phyloP scores from a whole-genome alignment of 30 jellyfish, hydroid and myxozoan genomes.

The Catostylus mosaicus region DNA sequence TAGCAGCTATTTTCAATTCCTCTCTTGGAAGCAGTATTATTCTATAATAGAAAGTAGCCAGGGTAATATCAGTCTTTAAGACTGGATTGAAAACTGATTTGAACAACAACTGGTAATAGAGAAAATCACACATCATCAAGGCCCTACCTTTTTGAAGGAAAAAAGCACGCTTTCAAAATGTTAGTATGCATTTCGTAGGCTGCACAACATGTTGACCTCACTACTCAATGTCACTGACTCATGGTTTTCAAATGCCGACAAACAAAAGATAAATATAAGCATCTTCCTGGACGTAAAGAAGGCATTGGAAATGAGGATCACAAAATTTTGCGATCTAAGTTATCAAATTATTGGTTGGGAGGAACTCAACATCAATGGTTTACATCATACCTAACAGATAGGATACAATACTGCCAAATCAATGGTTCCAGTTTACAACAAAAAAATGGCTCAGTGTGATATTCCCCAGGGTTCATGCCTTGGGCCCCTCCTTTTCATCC shows the following conservation, averaged over 20 bases:
- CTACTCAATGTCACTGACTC: too few species aligned
- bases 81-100: neutral
- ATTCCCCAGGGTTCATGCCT: too few species aligned
- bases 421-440: neutral
- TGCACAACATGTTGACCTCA: too few species aligned
- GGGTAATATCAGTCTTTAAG: slow-evolving; percentile 3
- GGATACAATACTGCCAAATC: slow-evolving; percentile 1
- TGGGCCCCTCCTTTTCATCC: slow-evolving; percentile 22
- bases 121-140: neutral
- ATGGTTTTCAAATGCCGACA: neutral
- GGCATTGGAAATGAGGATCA: neutral
- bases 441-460: slow-evolving; percentile 5
- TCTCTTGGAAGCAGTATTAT: neutral
- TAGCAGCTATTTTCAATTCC: too few species aligned
- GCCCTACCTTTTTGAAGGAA: neutral
- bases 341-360: neutral
- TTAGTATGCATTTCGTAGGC: too few species aligned
- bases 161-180: neutral
- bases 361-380: slow-evolving; percentile 5
- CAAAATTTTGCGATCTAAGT: neutral
- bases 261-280: neutral
- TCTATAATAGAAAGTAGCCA: neutral
- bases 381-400: slow-evolving; percentile 6
- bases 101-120: neutral
- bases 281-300: neutral